Evolutionary conservation across 2,797 vertebrate species (phyloP).

Genomic region (Mormyrops boulengeri): DNA sequence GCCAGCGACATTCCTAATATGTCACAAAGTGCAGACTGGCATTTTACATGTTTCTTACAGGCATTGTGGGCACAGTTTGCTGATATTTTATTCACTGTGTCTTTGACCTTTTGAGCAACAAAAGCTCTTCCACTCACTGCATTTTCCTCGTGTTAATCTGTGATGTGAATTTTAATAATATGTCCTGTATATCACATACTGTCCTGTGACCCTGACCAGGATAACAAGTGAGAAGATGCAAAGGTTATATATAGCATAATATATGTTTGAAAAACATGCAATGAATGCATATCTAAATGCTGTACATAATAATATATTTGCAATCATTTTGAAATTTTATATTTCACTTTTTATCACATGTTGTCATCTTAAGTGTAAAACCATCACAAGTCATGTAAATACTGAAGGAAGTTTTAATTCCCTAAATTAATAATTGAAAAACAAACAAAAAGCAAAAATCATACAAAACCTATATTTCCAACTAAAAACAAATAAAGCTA

Average conservation of each 20-base stretch:
- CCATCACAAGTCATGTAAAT: background rate
- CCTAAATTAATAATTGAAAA: background rate
- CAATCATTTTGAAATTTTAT: background rate
- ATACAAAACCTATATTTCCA: constrained; percentile 14
- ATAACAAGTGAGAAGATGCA: background rate
- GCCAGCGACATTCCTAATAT: background rate
- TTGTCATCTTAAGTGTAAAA: background rate
- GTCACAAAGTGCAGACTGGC: background rate
- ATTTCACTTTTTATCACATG: background rate
- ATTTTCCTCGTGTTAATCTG: background rate
- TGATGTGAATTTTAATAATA: background rate
- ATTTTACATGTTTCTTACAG: background rate
- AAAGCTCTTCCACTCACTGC: background rate
- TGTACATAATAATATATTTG: background rate
- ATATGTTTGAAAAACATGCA: background rate
- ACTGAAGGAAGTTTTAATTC: background rate
- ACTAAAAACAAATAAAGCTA: background rate
- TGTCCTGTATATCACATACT: background rate
- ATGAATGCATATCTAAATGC: background rate
- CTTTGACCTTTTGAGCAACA: background rate
- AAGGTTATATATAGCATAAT: background rate
- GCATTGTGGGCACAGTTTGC: background rate
- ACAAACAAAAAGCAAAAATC: background rate
- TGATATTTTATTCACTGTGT: background rate
- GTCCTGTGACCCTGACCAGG: background rate